Evolutionary conservation across 2,113 vertebrate species (phyloP).

Genomic region (Scomber japonicus): DNA sequence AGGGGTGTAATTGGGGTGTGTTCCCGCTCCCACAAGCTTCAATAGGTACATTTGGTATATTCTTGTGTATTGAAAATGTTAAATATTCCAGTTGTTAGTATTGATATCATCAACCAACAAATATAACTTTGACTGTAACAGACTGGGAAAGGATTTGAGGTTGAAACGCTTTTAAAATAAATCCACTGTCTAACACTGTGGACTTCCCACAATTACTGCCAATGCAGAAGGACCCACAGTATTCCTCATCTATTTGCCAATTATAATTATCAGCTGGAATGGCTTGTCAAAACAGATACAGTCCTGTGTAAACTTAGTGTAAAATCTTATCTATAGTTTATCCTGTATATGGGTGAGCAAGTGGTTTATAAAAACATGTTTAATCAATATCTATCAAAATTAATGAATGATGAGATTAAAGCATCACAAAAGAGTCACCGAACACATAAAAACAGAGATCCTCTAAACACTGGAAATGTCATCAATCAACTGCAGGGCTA

Average conservation of each 20-base stretch:
- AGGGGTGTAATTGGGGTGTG: too few species aligned
- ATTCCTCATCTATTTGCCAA: neutral
- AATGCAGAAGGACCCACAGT: neutral
- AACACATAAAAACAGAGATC: neutral
- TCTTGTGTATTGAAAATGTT: too few species aligned
- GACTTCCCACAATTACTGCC: neutral
- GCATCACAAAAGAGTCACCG: neutral
- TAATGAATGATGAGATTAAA: neutral
- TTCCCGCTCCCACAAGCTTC: too few species aligned
- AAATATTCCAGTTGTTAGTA: neutral
- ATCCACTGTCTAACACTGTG: neutral
- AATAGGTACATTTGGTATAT: too few species aligned
- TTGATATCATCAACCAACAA: neutral
- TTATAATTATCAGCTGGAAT: constrained; percentile 1
- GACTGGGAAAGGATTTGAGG: neutral
- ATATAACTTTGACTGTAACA: neutral
- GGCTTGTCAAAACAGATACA: neutral
- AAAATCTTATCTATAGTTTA: constrained; percentile 13
- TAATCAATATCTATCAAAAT: constrained; percentile 22
- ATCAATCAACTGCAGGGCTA: neutral
- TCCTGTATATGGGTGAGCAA: neutral
- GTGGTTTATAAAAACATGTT: neutral
- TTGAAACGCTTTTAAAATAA: neutral
- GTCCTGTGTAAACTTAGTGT: neutral
- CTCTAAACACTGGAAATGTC: neutral